Evolutionary conservation across 2,888 invertebrate genomes (phyloP), one percentile per base, ranked within the genome.

Genomic region (Bembecia ichneumoniformis): DNA sequence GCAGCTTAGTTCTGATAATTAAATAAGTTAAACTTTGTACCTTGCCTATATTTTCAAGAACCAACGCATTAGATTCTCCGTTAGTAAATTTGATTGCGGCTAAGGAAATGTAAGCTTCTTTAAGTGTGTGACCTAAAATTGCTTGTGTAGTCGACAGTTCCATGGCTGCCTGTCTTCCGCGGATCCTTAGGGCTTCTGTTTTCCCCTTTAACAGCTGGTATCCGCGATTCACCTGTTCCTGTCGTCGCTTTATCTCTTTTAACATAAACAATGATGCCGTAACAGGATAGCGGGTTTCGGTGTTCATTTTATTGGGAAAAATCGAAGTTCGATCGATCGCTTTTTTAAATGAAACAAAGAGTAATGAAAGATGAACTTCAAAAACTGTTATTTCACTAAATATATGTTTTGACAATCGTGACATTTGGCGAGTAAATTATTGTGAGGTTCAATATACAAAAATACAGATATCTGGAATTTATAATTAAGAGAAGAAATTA

Each of bases 41-140:
- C 74, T 84, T 76, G 1, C 78, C 84, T 55, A 87, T 75, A 63
- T 81, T 86, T 54, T 87, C 87, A 16, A 86, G 67, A 4, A 87
- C 78, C 58, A 87, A 63, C 3, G 87, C 84, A 63, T 86, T 83
- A 3, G 86, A 82, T 44, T 87, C 84, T 3, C 87, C 87, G 55
- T 86, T 87, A 3, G 81, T 77, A 48, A 87, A 87, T 54, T 86
- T 87, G 2, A 87, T 73, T 14, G 82, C 84, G 1, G 87, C 87
- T 3, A 87, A 57, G 0, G 81, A 76, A 47, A 87, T 86, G 50
- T 82, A 87, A 0, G 87, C 87, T 56, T 87, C 86, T 49, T 66
- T 70, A 35, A 87, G 55, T 0, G 75, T 76, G 45, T 83, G 81
- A 0, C 82, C 78, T 17, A 86, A 55, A 3, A 81, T 59, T 0